A percentile compares a stretch with the other conserved stretches of the same genome.
Evolutionary conservation across 2,113 vertebrate genomes (phyloP).

Genomic region (Rhabdomys dilectus): DNA sequence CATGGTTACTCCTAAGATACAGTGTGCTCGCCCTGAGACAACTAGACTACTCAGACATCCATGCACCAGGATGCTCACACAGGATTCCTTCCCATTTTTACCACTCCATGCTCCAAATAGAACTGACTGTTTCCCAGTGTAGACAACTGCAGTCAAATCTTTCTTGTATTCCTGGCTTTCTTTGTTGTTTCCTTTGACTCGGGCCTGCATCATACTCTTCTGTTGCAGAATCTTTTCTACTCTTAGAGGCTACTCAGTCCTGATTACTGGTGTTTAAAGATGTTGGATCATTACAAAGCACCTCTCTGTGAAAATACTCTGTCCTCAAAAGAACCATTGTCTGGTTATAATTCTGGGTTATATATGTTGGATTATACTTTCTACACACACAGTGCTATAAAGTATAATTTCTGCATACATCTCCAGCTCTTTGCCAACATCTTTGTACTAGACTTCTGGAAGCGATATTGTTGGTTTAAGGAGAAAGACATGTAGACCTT

Average conservation of each 20-base stretch:
- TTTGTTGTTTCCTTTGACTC: neutral
- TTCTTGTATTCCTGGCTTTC: neutral
- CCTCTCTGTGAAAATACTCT: slow-evolving; percentile 4
- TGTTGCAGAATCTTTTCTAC: neutral
- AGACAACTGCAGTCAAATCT: neutral
- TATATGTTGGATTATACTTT: neutral
- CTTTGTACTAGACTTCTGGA: neutral
- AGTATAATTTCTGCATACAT: neutral
- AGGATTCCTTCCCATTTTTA: neutral
- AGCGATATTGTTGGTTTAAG: neutral
- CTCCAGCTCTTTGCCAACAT: neutral
- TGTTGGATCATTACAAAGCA: neutral
- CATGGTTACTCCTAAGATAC: neutral
- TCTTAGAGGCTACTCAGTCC: neutral
- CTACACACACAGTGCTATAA: neutral
- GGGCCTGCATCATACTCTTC: neutral
- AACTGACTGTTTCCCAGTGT: neutral
- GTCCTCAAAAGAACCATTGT: neutral
- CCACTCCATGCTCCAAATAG: neutral
- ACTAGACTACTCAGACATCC: neutral
- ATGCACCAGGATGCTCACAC: neutral
- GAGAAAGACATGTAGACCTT: neutral
- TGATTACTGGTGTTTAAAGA: neutral
- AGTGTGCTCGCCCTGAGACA: neutral
- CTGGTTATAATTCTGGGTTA: too few species aligned